Evolutionary conservation across 2,888 invertebrate genomes (phyloP), one percentile per base, ranked within the genome.

Genomic region (Proisotoma minuta): DNA sequence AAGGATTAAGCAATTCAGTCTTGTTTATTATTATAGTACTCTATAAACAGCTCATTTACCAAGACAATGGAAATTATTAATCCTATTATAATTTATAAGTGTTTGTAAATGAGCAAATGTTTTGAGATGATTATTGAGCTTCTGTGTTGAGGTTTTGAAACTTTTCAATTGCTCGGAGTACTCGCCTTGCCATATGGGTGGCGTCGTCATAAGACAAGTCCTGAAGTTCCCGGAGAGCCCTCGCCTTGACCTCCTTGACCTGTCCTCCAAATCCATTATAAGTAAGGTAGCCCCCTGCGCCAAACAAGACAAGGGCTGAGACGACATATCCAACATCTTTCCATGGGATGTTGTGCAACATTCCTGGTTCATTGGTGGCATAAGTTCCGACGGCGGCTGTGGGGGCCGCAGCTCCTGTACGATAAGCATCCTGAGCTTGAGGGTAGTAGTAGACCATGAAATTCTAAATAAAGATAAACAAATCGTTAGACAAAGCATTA

Each of bases 111-210:
- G 34, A 34, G 34, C 34, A 15, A 34, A 34, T 15, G 12, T 34
- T 34, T 34, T 15, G 34, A 15, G 34, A 34, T 34, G 29, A 22
- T 43, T 65, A 65, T 24, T 65, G 58, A 1, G 49, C 29, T 58
- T 58, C 23, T 18, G 49, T 65, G 39, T 61, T 65, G 29, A 65
- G 12, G 22, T 71, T 62, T 8, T 69, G 70, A 61, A 69, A 69
- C 62, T 62, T 70, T 49, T 70, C 66, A 50, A 73, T 63, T 43
- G 72, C 73, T 29, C 60, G 57, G 47, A 73, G 50, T 39, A 73
- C 72, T 59, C 66, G 60, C 39, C 60, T 64, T 26, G 66, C 68
- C 68, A 70, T 64, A 10, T 69, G 59, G 26, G 71, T 65, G 27
- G 68, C 68, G 53, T 72, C 69, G 1, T 72, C 72, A 4, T 68